These are phyloP conservation scores for Drosophila bunnanda DNA, from an alignment of 2,888 invertebrate genomes.

Conservation along the genomic window DNA sequence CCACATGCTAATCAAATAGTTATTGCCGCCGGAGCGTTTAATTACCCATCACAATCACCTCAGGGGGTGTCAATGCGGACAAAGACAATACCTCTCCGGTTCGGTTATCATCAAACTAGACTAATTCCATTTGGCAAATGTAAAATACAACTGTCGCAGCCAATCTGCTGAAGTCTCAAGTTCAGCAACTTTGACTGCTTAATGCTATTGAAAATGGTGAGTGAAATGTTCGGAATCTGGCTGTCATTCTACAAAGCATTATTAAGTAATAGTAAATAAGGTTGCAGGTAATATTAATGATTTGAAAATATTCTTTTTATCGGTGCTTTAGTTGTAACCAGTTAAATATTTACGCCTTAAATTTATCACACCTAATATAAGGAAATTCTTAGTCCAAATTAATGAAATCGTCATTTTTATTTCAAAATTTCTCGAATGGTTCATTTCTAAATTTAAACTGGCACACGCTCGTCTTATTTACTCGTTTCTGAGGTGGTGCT, in stretches of 20 bases:
- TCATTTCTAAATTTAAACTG: constrained; percentile 12
- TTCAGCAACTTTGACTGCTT: neutral
- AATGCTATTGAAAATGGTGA: constrained; percentile 10
- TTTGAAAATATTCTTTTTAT: neutral
- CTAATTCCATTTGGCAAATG: constrained; percentile 13
- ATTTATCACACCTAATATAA: neutral
- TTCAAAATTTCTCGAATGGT: neutral
- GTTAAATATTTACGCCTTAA: no score
- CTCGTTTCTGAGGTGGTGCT: neutral
- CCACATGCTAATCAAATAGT: constrained; percentile 29
- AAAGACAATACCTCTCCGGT: constrained; percentile 15
- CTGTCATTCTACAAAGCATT: neutral
- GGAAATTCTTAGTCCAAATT: no score
- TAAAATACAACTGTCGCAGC: constrained; percentile 7
- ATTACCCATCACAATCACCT: constrained; percentile 31
- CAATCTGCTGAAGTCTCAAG: neutral
- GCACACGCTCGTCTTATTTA: neutral
- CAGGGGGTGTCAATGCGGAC: constrained; percentile 38
- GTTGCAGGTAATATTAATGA: no score
- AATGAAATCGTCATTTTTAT: neutral
- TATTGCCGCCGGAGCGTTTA: constrained; percentile 21
- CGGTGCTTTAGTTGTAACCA: no score
- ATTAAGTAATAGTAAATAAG: neutral
- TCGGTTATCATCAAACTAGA: constrained; percentile 11
- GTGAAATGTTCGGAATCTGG: neutral